Percentiles rank a stretch among this genome's conserved stretches.
Evolutionary conservation across 2,797 vertebrate genomes (phyloP).

Genomic region (Periophthalmus magnuspinnatus): DNA sequence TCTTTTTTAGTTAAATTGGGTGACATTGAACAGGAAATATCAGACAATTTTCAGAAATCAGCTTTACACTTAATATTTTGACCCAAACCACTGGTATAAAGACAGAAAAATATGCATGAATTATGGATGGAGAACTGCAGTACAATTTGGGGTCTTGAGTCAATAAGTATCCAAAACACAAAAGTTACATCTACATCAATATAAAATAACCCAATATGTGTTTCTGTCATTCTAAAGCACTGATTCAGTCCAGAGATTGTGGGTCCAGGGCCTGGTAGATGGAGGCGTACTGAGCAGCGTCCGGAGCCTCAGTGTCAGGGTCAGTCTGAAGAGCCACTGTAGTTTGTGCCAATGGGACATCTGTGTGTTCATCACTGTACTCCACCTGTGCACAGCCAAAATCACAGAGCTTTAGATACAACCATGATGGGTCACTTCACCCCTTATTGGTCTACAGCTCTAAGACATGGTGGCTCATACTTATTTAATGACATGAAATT

Average conservation of each 20-base stretch:
- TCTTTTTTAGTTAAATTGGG: no score
- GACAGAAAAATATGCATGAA: background rate
- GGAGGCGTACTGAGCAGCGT: slow-evolving; percentile 20
- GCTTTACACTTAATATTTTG: background rate
- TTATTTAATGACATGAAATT: no score
- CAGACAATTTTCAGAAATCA: no score
- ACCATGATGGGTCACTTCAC: no score
- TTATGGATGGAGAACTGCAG: background rate
- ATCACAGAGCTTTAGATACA: no score
- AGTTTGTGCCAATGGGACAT: slow-evolving; percentile 8
- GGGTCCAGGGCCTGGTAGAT: slow-evolving; percentile 48
- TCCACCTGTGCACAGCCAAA: slow-evolving; percentile 27
- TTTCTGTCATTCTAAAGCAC: background rate
- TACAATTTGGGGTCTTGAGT: background rate
- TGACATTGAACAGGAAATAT: no score
- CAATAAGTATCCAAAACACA: background rate
- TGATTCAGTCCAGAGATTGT: slow-evolving; percentile 39
- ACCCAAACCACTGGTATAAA: background rate
- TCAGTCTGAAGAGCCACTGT: slow-evolving; percentile 35
- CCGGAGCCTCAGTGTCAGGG: slow-evolving; percentile 3
- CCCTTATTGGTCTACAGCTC: no score
- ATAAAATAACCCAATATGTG: background rate
- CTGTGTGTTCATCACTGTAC: slow-evolving; percentile 27
- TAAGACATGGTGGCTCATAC: no score
- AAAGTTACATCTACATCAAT: background rate